phyloP scores from a whole-genome alignment of 2,113 vertebrate species.

The Protobothrops flavoviridis region DNA sequence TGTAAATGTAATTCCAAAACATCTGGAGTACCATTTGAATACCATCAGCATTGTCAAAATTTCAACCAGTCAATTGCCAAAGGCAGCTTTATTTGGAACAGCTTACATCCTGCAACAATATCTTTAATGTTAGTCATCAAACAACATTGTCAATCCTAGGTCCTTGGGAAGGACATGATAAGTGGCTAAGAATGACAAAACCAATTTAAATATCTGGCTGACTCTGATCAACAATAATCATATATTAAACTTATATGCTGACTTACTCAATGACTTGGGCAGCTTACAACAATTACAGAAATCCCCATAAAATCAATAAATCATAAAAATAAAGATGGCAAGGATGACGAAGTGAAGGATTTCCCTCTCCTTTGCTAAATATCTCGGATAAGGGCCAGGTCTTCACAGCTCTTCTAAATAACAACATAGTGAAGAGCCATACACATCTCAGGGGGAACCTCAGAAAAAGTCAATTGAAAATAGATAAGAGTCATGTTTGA shows the following conservation, averaged over 20 bases:
- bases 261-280: neutral
- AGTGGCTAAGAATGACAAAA: neutral
- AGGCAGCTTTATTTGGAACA: neutral
- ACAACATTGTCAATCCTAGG: neutral
- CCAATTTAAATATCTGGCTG: neutral
- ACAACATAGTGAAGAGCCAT: neutral
- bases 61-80: neutral
- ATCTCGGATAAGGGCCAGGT: neutral
- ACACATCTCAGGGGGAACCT: neutral
- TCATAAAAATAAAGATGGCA: neutral
- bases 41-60: neutral
- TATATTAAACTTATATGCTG: neutral
- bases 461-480: constrained; percentile 20
- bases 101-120: neutral
- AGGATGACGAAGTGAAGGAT: neutral
- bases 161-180: neutral
- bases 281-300: neutral
- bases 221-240: neutral
- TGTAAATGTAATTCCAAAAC: neutral
- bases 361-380: neutral
- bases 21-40: neutral
- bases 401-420: neutral
- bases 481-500: constrained; percentile 1
- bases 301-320: neutral
- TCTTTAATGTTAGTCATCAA: neutral